phyloP scores from a whole-genome alignment of 2,888 invertebrate genomes.

The Phytoseiulus persimilis region DNA sequence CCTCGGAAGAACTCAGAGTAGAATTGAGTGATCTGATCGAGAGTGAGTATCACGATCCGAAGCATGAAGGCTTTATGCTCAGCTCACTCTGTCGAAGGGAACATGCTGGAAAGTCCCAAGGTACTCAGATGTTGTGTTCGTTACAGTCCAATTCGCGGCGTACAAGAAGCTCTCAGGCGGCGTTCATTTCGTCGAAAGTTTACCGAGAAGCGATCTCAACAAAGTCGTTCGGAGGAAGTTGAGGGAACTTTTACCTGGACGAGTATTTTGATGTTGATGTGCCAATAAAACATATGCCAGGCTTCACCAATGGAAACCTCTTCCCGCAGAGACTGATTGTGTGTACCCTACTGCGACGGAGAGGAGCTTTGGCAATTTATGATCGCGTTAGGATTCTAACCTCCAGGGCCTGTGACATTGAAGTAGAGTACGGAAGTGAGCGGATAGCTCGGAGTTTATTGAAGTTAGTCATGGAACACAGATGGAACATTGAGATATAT shows the following conservation, averaged over 20 bases:
- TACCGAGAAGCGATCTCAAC: slow-evolving; percentile 20
- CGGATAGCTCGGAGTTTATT: too few relatives aligned
- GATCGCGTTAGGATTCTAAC: too few relatives aligned
- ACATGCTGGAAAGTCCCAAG: background rate
- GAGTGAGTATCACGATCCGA: background rate
- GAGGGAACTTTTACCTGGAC: background rate
- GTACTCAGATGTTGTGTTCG: background rate
- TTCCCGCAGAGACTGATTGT: too few relatives aligned
- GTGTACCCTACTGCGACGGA: too few relatives aligned
- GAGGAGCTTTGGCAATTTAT: too few relatives aligned
- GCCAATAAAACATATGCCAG: too few relatives aligned
- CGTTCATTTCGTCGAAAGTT: slow-evolving; percentile 16
- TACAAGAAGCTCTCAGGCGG: slow-evolving; percentile 18
- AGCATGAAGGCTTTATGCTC: background rate
- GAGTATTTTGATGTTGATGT: background rate
- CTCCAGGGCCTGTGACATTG: too few relatives aligned
- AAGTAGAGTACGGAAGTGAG: too few relatives aligned
- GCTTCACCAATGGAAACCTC: too few relatives aligned
- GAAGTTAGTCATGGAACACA: too few relatives aligned
- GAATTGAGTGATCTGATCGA: slow-evolving; percentile 8
- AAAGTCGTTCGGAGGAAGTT: slow-evolving; percentile 11
- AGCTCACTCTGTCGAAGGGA: too few relatives aligned
- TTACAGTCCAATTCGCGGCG: slow-evolving; percentile 14
- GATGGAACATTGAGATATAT: background rate
- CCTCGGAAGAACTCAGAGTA: slow-evolving; percentile 31